Base-by-base conservation (phyloP, 2,113 vertebrate genomes). In the Eleginops maclovinus region DNA sequence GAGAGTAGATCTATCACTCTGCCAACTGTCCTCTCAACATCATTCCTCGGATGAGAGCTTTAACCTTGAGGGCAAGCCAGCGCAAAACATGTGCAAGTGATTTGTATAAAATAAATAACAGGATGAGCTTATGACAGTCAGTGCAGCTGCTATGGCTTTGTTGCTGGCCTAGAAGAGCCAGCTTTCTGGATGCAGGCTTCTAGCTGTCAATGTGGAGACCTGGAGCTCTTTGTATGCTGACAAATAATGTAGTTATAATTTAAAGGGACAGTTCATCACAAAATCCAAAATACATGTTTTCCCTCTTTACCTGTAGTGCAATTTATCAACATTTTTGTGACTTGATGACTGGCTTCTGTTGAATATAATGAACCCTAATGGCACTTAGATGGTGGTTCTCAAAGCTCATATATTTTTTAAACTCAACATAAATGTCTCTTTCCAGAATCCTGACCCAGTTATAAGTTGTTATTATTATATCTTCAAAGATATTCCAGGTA, bases 51-150 rank as follows among this genome's bases (percentile, higher is more conserved):
- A 81, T 78, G 72, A 83, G 78, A 72, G 88, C 63, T 79, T 88
- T 82, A 88, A 86, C 91, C 88, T 81, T 44, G 75, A 85, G 89
- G 89, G 81, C 86, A 89, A 87, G 79, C 78, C 85, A 28, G 78
- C 13, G 50, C 54, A 1, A 54, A 88, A 91, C 93, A 94, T 85
- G 84, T 93, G 92, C 75, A 79, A 93, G 91, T 90, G 31, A 94
- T 94, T 89, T 91, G 90, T 91, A 78, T 75, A 24, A 80, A 89
- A 89, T 93, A 90, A 92, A 93, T 88, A 89, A 90, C 82, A 75
- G 90, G 87, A 91, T 80, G 86, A 76, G 91, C 84, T 88, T 83
- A 67, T 88, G 89, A 89, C 87, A 82, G 84, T 81, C 71, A 21
- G 71, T 54, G 53, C 91, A 89, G 92, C 84, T 87, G 89, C 88